These are phyloP conservation scores for Anseranas semipalmata DNA, from an alignment of 2,113 vertebrate genomes.

Conservation along the genomic window DNA sequence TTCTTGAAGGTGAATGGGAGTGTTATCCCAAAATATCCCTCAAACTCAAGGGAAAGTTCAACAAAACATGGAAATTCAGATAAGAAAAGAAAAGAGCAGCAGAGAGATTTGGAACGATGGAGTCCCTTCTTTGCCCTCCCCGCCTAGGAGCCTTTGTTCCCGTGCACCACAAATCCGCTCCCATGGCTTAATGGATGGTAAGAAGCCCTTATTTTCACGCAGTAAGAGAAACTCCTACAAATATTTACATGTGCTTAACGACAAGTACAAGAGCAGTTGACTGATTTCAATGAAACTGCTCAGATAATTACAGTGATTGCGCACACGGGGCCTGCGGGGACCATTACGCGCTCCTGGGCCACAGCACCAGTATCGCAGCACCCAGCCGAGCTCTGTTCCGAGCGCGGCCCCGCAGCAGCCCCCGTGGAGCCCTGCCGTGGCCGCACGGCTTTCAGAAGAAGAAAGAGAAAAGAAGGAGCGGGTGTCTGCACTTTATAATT, in stretches of 20 bases:
- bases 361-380: background rate
- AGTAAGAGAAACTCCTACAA: background rate
- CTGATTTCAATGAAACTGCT: background rate
- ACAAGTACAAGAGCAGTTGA: background rate
- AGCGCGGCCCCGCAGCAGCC: background rate
- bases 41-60: background rate
- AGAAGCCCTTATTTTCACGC: accelerated
- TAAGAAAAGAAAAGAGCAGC: background rate
- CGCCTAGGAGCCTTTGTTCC: background rate
- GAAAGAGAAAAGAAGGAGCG: background rate
- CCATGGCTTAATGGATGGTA: accelerated
- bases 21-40: background rate
- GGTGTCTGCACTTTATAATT: background rate
- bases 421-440: too few species aligned
- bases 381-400: background rate
- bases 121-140: background rate
- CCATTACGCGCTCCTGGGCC: accelerated
- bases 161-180: accelerated
- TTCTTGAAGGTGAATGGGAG: background rate
- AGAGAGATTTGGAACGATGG: background rate
- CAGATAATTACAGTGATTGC: background rate
- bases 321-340: background rate
- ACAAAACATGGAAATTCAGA: background rate
- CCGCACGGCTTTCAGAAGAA: background rate
- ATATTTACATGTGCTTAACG: background rate